phyloP scores from a whole-genome alignment of 2,888 invertebrate genomes.

The Phania funesta region DNA sequence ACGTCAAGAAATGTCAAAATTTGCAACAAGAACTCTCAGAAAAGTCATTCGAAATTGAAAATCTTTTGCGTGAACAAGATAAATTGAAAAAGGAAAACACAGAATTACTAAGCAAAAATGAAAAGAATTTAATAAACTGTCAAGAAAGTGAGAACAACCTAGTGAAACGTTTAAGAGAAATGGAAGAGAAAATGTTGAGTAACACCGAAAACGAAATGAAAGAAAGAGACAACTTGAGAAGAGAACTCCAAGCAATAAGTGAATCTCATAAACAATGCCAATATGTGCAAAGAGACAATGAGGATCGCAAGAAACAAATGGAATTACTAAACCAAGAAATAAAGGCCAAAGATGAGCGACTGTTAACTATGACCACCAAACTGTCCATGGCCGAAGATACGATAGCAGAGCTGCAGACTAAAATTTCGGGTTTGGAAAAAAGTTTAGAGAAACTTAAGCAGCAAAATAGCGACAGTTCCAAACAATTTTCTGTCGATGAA shows the following conservation, averaged over 20 bases:
- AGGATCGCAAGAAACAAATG: conserved; percentile 82
- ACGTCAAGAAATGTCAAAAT: conserved; percentile 55
- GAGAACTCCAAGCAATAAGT: conserved; percentile 80
- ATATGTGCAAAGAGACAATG: conserved; percentile 75
- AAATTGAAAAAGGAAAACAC: conserved; percentile 75
- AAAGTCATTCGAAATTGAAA: conserved; percentile 67
- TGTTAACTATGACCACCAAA: conserved; percentile 73
- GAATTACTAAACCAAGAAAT: conserved; percentile 82
- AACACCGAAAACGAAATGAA: conserved; percentile 72
- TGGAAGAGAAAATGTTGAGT: conserved; percentile 74
- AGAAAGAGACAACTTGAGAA: conserved; percentile 80
- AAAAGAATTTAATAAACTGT: conserved; percentile 73
- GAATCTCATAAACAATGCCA: conserved; percentile 78
- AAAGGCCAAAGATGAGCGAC: conserved; percentile 82
- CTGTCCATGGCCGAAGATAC: conserved; percentile 72
- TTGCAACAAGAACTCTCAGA: conserved; percentile 66
- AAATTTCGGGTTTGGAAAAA: conserved; percentile 81
- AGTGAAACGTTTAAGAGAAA: conserved; percentile 71
- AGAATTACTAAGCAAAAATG: conserved; percentile 74
- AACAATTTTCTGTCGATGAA: conserved; percentile 81
- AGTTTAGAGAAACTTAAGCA: conserved; percentile 76
- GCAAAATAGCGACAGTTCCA: conserved; percentile 74
- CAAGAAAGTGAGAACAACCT: conserved; percentile 74
- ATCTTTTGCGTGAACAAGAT: conserved; percentile 69
- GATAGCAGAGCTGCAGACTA: conserved; percentile 80